Evolutionary conservation across 2,888 invertebrate species (phyloP).

Genomic region (Busseola fusca): DNA sequence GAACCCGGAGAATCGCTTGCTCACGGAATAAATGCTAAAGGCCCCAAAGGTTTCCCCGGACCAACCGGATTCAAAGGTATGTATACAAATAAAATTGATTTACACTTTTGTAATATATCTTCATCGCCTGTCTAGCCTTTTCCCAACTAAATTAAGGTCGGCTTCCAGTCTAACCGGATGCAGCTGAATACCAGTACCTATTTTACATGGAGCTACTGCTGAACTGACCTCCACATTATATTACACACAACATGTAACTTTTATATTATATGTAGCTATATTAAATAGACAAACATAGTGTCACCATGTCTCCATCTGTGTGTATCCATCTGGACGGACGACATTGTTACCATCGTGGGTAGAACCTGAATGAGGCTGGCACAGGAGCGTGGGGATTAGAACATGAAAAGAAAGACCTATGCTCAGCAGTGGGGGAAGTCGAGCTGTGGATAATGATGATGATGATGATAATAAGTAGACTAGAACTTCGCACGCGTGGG

Average conservation of each 20-base stretch:
- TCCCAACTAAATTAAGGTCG: background rate
- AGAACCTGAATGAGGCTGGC: no score
- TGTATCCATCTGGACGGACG: background rate
- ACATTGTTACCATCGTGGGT: no score
- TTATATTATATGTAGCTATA: no score
- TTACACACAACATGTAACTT: background rate
- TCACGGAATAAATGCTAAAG: conserved; percentile 78
- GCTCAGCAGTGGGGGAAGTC: no score
- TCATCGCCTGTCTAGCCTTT: background rate
- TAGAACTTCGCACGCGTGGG: background rate
- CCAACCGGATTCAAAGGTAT: conserved; percentile 74
- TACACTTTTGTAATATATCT: background rate
- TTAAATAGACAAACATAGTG: background rate
- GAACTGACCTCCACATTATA: background rate
- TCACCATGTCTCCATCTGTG: background rate
- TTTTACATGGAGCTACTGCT: background rate
- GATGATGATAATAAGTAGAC: background rate
- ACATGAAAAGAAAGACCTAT: no score
- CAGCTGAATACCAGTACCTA: background rate
- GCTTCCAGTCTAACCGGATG: background rate
- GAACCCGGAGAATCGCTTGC: conserved; percentile 77
- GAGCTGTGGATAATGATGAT: no score
- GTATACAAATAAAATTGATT: conserved; percentile 1
- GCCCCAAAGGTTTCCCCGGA: conserved; percentile 89
- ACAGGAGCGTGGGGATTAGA: no score